Evolutionary conservation across 1,140 invertebrate genomes (phyloP).

Genomic region (Oscheius sp.): DNA sequence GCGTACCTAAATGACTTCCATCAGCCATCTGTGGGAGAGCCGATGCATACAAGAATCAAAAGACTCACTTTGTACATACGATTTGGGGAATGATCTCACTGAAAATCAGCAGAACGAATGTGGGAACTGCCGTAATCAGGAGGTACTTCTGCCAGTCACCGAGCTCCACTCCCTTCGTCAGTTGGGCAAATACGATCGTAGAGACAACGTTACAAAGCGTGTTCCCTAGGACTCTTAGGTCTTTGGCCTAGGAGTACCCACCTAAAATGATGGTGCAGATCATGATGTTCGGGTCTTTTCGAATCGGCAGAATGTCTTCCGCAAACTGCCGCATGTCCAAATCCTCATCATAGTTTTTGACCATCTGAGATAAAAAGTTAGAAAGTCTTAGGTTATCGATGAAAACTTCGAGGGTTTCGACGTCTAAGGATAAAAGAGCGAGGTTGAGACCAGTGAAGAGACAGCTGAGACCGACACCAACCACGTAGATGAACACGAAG

Average conservation of each 20-base stretch:
- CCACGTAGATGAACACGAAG: no score
- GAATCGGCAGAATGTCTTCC: not conserved
- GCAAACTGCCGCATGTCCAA: not conserved
- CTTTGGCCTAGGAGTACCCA: no score
- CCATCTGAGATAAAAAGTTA: not conserved
- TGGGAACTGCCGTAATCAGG: not conserved
- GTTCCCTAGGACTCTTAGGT: no score
- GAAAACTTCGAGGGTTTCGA: not conserved
- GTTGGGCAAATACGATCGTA: not conserved
- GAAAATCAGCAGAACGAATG: not conserved
- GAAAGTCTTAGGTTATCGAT: not conserved
- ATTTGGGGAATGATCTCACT: not conserved
- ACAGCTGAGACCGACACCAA: not conserved
- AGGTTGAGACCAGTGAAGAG: not conserved
- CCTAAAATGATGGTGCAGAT: conserved; percentile 2
- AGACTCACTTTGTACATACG: not conserved
- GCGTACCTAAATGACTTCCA: not conserved
- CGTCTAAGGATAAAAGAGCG: not conserved
- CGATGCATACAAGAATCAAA: no score
- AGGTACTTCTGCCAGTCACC: not conserved
- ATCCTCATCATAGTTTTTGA: not conserved
- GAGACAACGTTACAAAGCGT: not conserved
- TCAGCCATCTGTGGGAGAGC: no score
- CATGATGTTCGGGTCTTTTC: not conserved
- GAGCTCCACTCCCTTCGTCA: not conserved